A percentile compares a stretch with the other conserved stretches of the same genome.
These are phyloP conservation scores for Vombatus ursinus DNA, from an alignment of 2,113 vertebrate genomes.

Conservation along the genomic window DNA sequence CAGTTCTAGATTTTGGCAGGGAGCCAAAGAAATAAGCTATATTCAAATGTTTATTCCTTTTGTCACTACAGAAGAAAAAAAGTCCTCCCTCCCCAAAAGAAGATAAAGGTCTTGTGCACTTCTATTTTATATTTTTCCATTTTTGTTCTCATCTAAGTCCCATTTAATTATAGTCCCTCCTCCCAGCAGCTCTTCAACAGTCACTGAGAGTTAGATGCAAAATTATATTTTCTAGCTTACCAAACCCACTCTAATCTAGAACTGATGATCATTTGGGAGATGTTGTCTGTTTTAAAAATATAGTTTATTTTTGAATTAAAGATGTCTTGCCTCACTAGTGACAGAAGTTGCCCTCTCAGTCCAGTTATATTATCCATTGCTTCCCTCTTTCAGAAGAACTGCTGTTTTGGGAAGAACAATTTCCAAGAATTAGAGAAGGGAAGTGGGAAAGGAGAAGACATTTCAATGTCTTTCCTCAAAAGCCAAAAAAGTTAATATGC, in stretches of 20 bases:
- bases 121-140: background rate
- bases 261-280: background rate
- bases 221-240: background rate
- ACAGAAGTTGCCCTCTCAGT: background rate
- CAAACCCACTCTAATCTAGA: background rate
- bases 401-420: background rate
- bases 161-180: background rate
- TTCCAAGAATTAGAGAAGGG: background rate
- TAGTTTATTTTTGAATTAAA: background rate
- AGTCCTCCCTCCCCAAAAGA: background rate
- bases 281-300: background rate
- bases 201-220: background rate
- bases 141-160: background rate
- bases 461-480: background rate
- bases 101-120: background rate
- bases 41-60: background rate
- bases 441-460: background rate
- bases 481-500: background rate
- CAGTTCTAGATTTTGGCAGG: background rate
- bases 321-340: background rate
- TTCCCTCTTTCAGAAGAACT: background rate
- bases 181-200: background rate
- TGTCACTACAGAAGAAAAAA: background rate
- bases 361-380: background rate
- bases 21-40: background rate